A percentile compares a stretch with the other conserved stretches of the same genome.
Conservation (phyloP, 2,113 vertebrate genomes). For the Xenopus borealis region DNA sequence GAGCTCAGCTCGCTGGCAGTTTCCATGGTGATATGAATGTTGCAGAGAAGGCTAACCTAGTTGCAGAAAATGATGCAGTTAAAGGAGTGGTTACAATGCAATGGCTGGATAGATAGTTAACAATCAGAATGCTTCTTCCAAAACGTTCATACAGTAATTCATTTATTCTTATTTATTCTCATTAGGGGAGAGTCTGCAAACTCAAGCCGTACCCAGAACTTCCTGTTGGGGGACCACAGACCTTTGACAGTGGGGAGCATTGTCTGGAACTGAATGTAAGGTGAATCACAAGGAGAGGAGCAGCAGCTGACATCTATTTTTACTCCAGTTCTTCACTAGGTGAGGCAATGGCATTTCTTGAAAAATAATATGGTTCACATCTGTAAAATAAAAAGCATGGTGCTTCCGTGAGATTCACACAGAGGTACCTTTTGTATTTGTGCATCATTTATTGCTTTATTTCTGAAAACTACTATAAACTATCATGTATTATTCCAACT, state of each 20-base stretch:
- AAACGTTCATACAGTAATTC: conserved; percentile 3
- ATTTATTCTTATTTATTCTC: neutral
- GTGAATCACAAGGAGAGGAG: neutral
- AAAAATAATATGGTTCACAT: too few relatives aligned
- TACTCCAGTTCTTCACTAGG: neutral
- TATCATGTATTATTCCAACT: too few relatives aligned
- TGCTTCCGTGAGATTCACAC: too few relatives aligned
- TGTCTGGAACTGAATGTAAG: neutral
- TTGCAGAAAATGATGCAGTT: conserved; percentile 1
- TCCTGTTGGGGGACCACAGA: neutral
- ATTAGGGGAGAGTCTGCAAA: conserved; percentile 2
- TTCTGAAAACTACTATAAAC: too few relatives aligned
- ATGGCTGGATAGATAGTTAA: conserved; percentile 2
- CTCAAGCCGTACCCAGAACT: neutral
- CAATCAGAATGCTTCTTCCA: neutral
- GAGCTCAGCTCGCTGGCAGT: conserved; percentile 3
- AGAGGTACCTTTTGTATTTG: too few relatives aligned
- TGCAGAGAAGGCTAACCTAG: conserved; percentile 10
- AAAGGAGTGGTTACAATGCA: neutral
- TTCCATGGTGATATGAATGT: conserved; percentile 34
- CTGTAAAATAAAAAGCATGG: too few relatives aligned
- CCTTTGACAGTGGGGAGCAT: neutral
- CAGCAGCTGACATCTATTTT: neutral
- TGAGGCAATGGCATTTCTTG: neutral
- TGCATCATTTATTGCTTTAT: too few relatives aligned